Evolutionary conservation across 2,797 vertebrate species (phyloP).

Genomic region (Peromyscus nudipes): DNA sequence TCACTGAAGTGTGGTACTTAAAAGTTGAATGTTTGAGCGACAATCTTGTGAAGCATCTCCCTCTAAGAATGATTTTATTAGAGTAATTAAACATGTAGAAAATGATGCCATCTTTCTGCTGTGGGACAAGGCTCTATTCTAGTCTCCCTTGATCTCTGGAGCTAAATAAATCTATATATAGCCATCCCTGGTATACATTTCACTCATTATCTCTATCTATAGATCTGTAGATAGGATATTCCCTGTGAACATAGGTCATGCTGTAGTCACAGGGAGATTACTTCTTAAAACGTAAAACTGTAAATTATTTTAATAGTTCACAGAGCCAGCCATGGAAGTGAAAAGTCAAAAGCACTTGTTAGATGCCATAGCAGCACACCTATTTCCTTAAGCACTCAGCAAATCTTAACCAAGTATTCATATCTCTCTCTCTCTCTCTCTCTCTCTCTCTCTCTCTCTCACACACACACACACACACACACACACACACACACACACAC

Average conservation of each 20-base stretch:
- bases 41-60: constrained; percentile 51
- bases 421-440: too few relatives aligned
- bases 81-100: constrained; percentile 73
- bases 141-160: constrained; percentile 32
- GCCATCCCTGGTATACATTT: constrained; percentile 13
- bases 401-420: constrained; percentile 22
- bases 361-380: neutral
- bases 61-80: constrained; percentile 73
- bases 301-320: constrained; percentile 66
- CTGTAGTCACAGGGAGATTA: constrained; percentile 42
- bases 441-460: too few relatives aligned
- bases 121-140: constrained; percentile 42
- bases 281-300: constrained; percentile 55
- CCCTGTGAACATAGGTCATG: constrained; percentile 66
- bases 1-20: constrained; percentile 66
- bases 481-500: neutral
- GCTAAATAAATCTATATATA: constrained; percentile 66
- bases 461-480: neutral
- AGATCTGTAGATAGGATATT: constrained; percentile 67
- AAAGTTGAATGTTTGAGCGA: constrained; percentile 50
- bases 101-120: constrained; percentile 27
- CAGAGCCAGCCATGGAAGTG: neutral
- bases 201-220: constrained; percentile 76
- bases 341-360: constrained; percentile 46
- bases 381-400: neutral